These are phyloP conservation scores for Rhagonycha fulva DNA, from an alignment of 2,888 invertebrate genomes.

Conservation along the genomic window DNA sequence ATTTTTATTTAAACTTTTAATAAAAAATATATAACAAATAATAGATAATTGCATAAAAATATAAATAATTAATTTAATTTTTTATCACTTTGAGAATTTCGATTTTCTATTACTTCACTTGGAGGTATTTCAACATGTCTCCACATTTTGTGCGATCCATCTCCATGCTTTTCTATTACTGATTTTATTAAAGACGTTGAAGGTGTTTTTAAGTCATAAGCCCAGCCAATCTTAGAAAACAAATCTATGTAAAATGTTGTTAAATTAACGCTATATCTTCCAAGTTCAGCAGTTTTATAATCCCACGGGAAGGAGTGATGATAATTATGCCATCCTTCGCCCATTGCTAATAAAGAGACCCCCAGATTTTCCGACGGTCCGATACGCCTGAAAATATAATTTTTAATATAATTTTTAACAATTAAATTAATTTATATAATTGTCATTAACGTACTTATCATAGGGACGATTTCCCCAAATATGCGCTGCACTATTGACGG, in stretches of 20 bases:
- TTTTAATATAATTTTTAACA: neutral
- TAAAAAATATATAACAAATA: neutral
- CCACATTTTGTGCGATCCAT: conserved; percentile 59
- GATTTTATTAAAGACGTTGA: conserved; percentile 69
- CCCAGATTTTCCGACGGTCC: conserved; percentile 75
- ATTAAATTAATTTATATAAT: neutral
- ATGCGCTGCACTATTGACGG: conserved; percentile 89
- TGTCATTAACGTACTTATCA: conserved; percentile 60
- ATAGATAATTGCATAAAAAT: neutral
- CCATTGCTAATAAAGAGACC: conserved; percentile 75
- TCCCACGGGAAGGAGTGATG: conserved; percentile 95
- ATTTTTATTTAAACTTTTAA: neutral
- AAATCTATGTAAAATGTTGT: conserved; percentile 73
- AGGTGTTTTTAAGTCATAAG: conserved; percentile 74
- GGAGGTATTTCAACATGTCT: conserved; percentile 41
- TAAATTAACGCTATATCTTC: conserved; percentile 62
- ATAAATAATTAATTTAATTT: neutral
- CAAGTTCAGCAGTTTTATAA: conserved; percentile 87
- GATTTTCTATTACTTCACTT: neutral
- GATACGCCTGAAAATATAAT: conserved; percentile 56
- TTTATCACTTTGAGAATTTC: neutral
- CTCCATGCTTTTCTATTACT: conserved; percentile 74
- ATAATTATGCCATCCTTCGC: conserved; percentile 85
- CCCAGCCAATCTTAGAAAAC: conserved; percentile 74
- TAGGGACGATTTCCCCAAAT: conserved; percentile 77